Evolutionary conservation across 2,797 vertebrate genomes (phyloP), one percentile per base, ranked within the genome.

Genomic region (Cossypha heuglini): DNA sequence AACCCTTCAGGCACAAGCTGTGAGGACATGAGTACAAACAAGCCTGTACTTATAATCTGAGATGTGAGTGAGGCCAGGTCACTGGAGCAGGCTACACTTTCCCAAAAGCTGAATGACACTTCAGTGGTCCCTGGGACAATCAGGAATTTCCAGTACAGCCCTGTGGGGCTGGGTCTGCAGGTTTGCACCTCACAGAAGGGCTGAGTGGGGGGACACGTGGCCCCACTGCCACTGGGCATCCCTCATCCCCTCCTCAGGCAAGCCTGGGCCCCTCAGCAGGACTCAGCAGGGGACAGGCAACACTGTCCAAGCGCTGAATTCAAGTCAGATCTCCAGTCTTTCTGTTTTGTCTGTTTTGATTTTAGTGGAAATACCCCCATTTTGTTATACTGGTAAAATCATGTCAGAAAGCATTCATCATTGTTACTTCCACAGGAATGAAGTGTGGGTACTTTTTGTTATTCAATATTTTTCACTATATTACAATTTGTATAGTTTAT

Each of bases 1-100:
- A 93, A 28, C 33, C 31, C 49, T 80, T 67, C 67, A 78, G 38
- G 68, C 81, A 72, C 2, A 7, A 62, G 55, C 54, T 68, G 2
- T 21, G 72, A 83, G 35, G 59, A 64, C 81, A 35, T 3, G 21
- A 87, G 92, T 90, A 83, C 72, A 80, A 92, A 85, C 78, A 74
- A 92, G 29, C 48, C 52, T 58, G 45, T 87, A 8, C 58, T 74
- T 91, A 64, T 16, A 71, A 88, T 22, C 26, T 0, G 1, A 82
- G 84, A 57, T 8, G 4, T 11, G 86, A 86, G 64, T 0, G 2
- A 64, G 38, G 35, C 37, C 51, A 61, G 77, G 40, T 75, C 82
- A 57, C 31, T 42, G 73, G 54, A 63, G 52, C 57, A 63, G 79
- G 24, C n/a, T 85, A 42, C 6, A 1, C 20, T 42, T 91, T 45